Conservation (phyloP, 35 echinoderm and acorn worm species). For the Patiria miniata region DNA sequence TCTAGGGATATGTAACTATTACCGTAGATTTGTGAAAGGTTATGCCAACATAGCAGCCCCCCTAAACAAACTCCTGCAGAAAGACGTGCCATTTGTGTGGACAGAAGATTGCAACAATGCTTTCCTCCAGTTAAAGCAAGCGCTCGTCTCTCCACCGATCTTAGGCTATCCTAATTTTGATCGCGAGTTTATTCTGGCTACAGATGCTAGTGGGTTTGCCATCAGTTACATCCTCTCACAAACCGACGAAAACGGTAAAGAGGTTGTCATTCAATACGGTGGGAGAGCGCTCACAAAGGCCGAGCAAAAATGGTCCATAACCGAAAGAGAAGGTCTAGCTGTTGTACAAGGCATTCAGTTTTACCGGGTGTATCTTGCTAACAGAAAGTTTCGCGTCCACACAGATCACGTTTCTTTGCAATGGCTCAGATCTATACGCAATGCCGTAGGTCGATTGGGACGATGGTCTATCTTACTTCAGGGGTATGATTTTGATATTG, state of each 20-base stretch:
- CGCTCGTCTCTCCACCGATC: constrained; percentile 50
- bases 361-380: constrained; percentile 35
- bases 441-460: constrained; percentile 32
- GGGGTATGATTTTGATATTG: constrained; percentile 52
- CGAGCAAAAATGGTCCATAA: too few relatives aligned
- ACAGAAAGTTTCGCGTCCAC: too few relatives aligned
- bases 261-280: constrained; percentile 45
- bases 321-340: too few relatives aligned
- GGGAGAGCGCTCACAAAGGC: constrained; percentile 27
- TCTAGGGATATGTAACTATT: constrained; percentile 59
- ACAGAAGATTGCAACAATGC: constrained; percentile 51
- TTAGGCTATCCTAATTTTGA: constrained; percentile 67
- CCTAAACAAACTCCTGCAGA: constrained; percentile 53
- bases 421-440: too few relatives aligned
- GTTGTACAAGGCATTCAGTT: constrained; percentile 5
- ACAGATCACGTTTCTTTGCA: too few relatives aligned
- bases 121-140: constrained; percentile 47
- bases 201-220: constrained; percentile 52
- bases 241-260: constrained; percentile 34
- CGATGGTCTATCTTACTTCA: constrained; percentile 69
- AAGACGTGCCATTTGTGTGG: constrained; percentile 56
- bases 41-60: constrained; percentile 59
- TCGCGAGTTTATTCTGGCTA: constrained; percentile 44
- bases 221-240: constrained; percentile 58
- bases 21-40: constrained; percentile 50